Percentiles rank a stretch among this genome's conserved stretches.
These are phyloP conservation scores for Helicorthomorpha holstii DNA, from an alignment of 1,140 invertebrate genomes.

Conservation along the genomic window DNA sequence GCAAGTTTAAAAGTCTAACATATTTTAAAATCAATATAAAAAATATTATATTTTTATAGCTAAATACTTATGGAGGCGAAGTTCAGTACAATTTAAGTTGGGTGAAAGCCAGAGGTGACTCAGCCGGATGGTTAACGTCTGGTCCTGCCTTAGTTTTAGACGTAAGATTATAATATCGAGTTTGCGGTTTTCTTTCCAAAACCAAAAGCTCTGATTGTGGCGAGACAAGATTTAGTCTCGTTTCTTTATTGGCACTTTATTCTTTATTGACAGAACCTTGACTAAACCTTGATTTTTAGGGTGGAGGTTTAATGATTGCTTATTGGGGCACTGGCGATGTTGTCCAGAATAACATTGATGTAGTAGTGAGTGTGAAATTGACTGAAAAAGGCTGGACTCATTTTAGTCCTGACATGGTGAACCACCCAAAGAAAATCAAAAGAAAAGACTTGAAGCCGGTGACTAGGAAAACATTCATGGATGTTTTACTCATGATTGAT, in stretches of 20 bases:
- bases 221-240: no score
- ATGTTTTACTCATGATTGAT: conserved; percentile 59
- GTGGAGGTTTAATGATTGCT: conserved; percentile 38
- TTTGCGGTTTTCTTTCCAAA: no score
- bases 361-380: conserved; percentile 41
- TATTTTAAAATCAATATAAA: background rate
- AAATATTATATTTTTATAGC: conserved; percentile 15
- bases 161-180: no score
- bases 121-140: conserved; percentile 61
- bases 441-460: conserved; percentile 41
- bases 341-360: no score
- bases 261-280: no score
- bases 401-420: conserved; percentile 34
- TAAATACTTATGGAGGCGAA: conserved; percentile 65
- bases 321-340: conserved; percentile 47
- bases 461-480: conserved; percentile 59
- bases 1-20: conserved; percentile 13
- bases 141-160: conserved; percentile 73
- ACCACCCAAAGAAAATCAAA: conserved; percentile 13
- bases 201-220: no score
- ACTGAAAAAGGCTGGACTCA: conserved; percentile 57
- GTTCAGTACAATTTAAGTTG: conserved; percentile 61
- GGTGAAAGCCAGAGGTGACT: conserved; percentile 71
- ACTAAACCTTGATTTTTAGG: conserved; percentile 25
- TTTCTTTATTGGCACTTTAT: no score